A percentile compares a stretch with the other conserved stretches of the same genome.
phyloP scores from a whole-genome alignment of 2,113 vertebrate genomes.

The Pelvicachromis taeniatus region DNA sequence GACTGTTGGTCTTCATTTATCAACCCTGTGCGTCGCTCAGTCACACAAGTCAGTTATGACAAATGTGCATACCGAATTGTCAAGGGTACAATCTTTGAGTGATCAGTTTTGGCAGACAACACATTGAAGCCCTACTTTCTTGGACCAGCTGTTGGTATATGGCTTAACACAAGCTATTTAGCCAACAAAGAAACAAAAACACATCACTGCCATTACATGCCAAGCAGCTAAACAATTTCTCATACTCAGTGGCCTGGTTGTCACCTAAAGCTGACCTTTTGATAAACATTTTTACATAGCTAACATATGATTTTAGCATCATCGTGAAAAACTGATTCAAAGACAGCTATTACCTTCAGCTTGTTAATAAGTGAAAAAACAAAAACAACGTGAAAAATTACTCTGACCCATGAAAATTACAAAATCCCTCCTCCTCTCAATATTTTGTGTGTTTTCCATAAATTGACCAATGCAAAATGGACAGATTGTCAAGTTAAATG shows the following conservation, averaged over 20 bases:
- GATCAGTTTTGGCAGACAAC: neutral
- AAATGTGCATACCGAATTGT: neutral
- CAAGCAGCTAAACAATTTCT: neutral
- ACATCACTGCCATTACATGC: neutral
- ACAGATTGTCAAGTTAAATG: neutral
- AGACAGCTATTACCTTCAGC: neutral
- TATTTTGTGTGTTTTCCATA: neutral
- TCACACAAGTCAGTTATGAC: neutral
- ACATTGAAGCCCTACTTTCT: neutral
- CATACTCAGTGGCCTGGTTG: neutral
- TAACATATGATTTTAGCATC: accelerated
- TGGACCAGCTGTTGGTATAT: neutral
- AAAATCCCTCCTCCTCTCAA: neutral
- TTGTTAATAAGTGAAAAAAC: neutral
- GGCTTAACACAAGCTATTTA: neutral
- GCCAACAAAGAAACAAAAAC: neutral
- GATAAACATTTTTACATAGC: neutral
- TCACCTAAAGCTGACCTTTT: neutral
- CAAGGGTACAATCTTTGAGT: neutral
- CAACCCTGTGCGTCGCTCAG: neutral
- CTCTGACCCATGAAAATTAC: neutral
- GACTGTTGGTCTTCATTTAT: neutral
- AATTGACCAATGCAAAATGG: neutral
- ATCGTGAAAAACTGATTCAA: neutral
- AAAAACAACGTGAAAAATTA: neutral